Percentiles rank a stretch among this genome's conserved stretches.
phyloP scores from a whole-genome alignment of 2,888 invertebrate species.

The Neoaliturus tenellus region DNA sequence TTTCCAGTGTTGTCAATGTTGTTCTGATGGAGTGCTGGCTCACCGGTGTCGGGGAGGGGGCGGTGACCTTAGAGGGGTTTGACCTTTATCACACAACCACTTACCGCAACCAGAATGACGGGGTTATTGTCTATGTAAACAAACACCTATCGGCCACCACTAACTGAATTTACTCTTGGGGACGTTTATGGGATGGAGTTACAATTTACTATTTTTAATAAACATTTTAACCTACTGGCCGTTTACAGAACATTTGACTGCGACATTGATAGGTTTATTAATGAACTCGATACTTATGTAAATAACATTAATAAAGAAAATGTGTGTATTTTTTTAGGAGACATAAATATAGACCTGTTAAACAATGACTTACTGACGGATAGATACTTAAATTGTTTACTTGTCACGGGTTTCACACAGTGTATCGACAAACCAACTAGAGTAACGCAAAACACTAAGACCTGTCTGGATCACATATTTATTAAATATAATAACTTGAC shows the following conservation, averaged over 20 bases:
- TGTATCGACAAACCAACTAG: conserved; percentile 37
- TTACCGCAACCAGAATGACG: neutral
- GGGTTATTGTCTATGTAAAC: neutral
- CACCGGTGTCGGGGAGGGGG: neutral
- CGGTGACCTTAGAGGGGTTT: neutral
- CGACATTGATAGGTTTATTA: neutral
- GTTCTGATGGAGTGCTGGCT: neutral
- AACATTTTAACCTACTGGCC: neutral
- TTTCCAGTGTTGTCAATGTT: neutral
- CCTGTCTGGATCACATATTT: conserved; percentile 46
- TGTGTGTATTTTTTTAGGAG: neutral
- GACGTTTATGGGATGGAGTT: neutral
- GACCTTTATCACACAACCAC: neutral
- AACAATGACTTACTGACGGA: conserved; percentile 15
- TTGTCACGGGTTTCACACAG: neutral
- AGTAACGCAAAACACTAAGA: neutral
- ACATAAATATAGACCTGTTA: conserved; percentile 20
- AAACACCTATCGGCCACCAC: neutral
- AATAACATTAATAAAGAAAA: neutral
- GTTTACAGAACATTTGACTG: neutral
- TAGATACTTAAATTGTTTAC: conserved; percentile 10
- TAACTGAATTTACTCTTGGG: neutral
- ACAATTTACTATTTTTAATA: neutral
- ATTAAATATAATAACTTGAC: conserved; percentile 2
- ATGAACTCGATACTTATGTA: neutral